Evolutionary conservation across 2,888 invertebrate species (phyloP).

Genomic region (Drosophila kanekoi): DNA sequence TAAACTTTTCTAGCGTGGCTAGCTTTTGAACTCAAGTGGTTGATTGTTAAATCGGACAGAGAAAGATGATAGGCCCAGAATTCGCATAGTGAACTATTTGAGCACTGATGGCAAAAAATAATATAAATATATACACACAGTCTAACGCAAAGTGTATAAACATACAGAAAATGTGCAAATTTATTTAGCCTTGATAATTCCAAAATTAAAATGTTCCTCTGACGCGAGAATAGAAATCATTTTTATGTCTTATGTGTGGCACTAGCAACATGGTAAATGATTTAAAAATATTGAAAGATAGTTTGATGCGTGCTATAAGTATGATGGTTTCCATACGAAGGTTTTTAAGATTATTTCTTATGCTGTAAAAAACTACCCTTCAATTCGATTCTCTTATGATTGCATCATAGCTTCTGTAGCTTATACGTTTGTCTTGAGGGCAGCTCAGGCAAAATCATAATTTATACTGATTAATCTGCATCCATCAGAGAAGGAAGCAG

Average conservation of each 20-base stretch:
- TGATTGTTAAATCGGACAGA: conserved; percentile 16
- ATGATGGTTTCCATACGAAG: background rate
- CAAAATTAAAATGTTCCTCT: conserved; percentile 56
- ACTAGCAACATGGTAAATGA: conserved; percentile 4
- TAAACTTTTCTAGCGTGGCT: conserved; percentile 29
- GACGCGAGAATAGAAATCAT: conserved; percentile 29
- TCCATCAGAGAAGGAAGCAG: conserved; percentile 1
- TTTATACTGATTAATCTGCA: conserved; percentile 59
- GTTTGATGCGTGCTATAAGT: background rate
- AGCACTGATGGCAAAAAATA: conserved; percentile 27
- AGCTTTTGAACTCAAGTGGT: conserved; percentile 52
- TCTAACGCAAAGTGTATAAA: conserved; percentile 27
- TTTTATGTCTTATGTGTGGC: conserved; percentile 36
- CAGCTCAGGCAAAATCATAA: conserved; percentile 14
- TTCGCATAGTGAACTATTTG: conserved; percentile 57
- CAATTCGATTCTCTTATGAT: background rate
- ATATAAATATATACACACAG: conserved; percentile 19
- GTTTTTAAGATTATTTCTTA: background rate
- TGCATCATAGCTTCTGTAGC: background rate
- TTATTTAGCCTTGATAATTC: conserved; percentile 76
- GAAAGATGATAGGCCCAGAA: conserved; percentile 16
- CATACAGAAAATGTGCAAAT: conserved; percentile 67
- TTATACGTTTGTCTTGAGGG: background rate
- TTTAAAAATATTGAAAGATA: conserved; percentile 4
- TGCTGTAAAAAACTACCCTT: background rate